Conservation (phyloP, 2,888 invertebrate genomes). For the Eupelmus urozonus region DNA sequence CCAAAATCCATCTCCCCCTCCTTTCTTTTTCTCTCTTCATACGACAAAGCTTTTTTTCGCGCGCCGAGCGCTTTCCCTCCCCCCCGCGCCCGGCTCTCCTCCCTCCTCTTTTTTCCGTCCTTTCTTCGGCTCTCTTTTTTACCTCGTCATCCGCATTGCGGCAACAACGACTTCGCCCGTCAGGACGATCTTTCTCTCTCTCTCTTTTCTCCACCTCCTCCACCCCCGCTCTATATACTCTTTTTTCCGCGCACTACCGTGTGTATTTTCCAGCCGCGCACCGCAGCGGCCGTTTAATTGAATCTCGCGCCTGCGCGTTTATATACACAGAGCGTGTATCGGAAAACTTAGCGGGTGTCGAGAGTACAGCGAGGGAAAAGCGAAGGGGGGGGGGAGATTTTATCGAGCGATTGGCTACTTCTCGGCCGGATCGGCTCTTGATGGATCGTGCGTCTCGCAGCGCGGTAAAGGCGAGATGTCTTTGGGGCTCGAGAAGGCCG, state of each 20-base stretch:
- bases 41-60: background rate
- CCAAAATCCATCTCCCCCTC: background rate
- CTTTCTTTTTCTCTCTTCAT: background rate
- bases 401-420: no score
- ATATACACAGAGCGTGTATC: background rate
- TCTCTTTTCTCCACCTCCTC: no score
- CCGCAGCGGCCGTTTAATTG: background rate
- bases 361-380: no score
- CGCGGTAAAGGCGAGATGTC: no score
- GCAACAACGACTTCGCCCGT: slow-evolving; percentile 4
- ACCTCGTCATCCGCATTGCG: slow-evolving; percentile 56
- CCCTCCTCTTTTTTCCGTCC: background rate
- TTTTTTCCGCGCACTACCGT: no score
- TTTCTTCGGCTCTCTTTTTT: slow-evolving; percentile 24
- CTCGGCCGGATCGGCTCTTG: no score
- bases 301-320: background rate
- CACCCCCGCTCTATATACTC: no score
- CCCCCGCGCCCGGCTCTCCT: background rate
- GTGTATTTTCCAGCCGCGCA: background rate
- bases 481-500: no score
- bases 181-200: background rate
- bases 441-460: no score
- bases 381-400: no score
- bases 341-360: no score
- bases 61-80: background rate